These are phyloP conservation scores for Distichodus sexfasciatus DNA, from an alignment of 2,797 vertebrate genomes.

Conservation along the genomic window DNA sequence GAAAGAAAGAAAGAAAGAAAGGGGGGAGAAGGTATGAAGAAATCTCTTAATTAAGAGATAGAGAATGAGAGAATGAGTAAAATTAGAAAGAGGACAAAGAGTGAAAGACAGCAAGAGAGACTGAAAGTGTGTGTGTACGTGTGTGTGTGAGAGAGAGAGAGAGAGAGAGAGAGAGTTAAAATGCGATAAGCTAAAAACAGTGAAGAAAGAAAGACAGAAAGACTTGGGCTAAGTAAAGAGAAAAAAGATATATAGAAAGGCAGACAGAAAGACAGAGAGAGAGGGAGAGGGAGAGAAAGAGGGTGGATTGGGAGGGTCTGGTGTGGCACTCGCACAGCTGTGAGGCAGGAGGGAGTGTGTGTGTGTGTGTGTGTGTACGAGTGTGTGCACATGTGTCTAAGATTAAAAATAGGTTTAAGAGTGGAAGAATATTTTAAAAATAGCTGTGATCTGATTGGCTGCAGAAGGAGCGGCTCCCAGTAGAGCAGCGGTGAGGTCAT, in stretches of 20 bases:
- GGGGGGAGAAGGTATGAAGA: too few relatives aligned
- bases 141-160: neutral
- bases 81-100: too few relatives aligned
- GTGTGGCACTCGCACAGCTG: neutral
- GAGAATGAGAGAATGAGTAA: neutral
- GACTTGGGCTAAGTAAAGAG: too few relatives aligned
- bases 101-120: neutral
- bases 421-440: slow-evolving; percentile 36
- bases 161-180: neutral
- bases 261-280: neutral
- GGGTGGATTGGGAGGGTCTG: too few relatives aligned
- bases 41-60: too few relatives aligned
- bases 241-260: neutral
- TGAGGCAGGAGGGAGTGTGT: neutral
- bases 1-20: too few relatives aligned
- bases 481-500: slow-evolving; percentile 16
- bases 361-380: neutral
- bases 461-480: slow-evolving; percentile 13
- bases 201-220: too few relatives aligned
- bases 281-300: neutral
- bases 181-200: too few relatives aligned
- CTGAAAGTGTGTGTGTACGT: neutral
- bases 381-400: neutral
- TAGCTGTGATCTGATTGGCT: slow-evolving; percentile 18
- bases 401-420: slow-evolving; percentile 38